Percentiles rank a stretch among this genome's conserved stretches.
Conservation (phyloP, 2,888 invertebrate species). For the Euphydryas editha region DNA sequence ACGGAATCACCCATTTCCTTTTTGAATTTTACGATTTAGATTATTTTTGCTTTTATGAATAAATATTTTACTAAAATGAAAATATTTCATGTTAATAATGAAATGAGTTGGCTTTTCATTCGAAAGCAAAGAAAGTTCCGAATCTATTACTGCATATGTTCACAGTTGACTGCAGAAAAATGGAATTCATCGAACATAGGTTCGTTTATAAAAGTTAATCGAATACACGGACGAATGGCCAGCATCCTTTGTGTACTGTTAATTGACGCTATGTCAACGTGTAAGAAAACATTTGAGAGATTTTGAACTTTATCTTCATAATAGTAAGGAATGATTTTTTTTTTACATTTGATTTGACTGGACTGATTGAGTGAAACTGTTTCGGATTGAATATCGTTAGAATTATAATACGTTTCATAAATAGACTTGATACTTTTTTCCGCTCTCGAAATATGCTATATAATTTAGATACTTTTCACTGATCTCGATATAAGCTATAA, state of each 20-base stretch:
- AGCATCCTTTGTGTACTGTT: constrained; percentile 44
- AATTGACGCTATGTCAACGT: constrained; percentile 37
- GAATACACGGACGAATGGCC: constrained; percentile 47
- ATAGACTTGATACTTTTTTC: neutral
- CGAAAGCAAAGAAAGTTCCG: constrained; percentile 19
- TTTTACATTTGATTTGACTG: neutral
- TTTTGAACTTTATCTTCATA: neutral
- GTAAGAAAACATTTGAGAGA: neutral
- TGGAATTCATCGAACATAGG: constrained; percentile 45
- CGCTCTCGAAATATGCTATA: neutral
- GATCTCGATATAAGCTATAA: neutral
- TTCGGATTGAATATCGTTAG: constrained; percentile 3
- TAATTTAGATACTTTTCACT: neutral
- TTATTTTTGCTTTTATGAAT: no score
- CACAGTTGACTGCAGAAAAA: constrained; percentile 34
- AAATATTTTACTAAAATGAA: no score
- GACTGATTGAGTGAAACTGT: constrained; percentile 11
- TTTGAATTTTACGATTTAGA: no score
- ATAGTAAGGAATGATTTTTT: constrained; percentile 1
- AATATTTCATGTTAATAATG: no score
- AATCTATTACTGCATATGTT: constrained; percentile 25
- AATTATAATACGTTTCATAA: constrained; percentile 1
- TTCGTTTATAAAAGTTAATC: constrained; percentile 47
- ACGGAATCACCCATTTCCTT: no score
- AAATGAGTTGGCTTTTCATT: neutral